Base-by-base conservation (phyloP, 1,140 invertebrate species). In the Lanistes nyassanus region DNA sequence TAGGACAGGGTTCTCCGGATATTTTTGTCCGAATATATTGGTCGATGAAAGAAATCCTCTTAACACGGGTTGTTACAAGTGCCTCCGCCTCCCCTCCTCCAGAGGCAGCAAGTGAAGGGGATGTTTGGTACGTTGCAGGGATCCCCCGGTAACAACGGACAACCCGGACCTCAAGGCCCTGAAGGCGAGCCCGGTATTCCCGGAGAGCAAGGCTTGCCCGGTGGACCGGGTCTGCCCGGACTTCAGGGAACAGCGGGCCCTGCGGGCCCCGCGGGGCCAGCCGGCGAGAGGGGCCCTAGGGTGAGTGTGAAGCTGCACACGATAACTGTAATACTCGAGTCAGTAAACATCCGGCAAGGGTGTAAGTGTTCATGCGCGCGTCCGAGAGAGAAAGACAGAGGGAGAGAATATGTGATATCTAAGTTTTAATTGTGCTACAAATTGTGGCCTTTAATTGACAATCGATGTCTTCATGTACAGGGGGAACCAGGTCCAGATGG, bases 401-500 rank as follows among this genome's bases (percentile, higher is more conserved):
- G 51, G 23, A 53, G 51, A 53, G 23, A 23, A 53, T 13, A 11
- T 53, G 51, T 53, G 51, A 53, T 53, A 53, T 53, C 13, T 53
- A 53, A 13, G 23, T 13, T 53, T 53, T 53, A 53, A 13, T 53
- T 53, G 23, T 53, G 51, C 23, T 53, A 23, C n/a, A n/a, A n/a
- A n/a, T n/a, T n/a, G n/a, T n/a, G n/a, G n/a, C n/a, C n/a, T 53
- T 23, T 53, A 56, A 62, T 67, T 64, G 56, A 19, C 62, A 21
- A 13, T 72, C 26, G 65, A 66, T 72, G 19, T 77, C 37, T 77
- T 31, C 53, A 34, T 29, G 47, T 76, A 36, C 77, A 92, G 91
- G 91, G 91, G 51, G 88, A 92, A 51, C 56, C 62, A 0, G 85
- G 85, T 58, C 81, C 81, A 3, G 47, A 76, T n/a, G 85, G 85